Evolutionary conservation across 2,113 vertebrate genomes (phyloP).

Genomic region (Tyto alba): DNA sequence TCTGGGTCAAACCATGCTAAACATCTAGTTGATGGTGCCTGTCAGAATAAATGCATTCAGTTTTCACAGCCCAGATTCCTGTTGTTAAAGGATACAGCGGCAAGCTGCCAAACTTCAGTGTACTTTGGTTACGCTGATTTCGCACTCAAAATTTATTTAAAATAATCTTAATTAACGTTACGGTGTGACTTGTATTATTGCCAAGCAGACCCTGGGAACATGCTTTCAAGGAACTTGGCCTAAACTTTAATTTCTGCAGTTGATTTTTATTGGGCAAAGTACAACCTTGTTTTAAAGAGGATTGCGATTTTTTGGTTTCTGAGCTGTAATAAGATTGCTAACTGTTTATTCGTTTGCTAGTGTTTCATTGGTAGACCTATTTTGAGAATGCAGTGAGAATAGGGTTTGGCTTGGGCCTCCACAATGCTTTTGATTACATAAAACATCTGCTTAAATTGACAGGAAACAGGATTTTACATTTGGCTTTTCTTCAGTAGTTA

Average conservation of each 20-base stretch:
- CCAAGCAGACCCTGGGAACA: not conserved
- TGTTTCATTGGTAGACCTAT: not conserved
- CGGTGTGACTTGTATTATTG: not conserved
- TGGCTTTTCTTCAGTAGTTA: conserved; percentile 64
- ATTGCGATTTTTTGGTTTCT: not conserved
- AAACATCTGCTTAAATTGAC: conserved; percentile 69
- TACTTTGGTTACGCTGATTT: not conserved
- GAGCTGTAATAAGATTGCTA: not conserved
- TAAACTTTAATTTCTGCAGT: not conserved
- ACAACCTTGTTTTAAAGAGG: not conserved
- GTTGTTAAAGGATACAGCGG: not conserved
- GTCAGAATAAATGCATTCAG: not conserved
- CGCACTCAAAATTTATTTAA: not conserved
- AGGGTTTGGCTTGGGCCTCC: conserved; percentile 6
- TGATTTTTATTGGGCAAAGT: not conserved
- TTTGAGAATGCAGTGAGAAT: conserved; percentile 22
- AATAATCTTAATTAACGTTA: not conserved
- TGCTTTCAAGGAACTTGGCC: not conserved
- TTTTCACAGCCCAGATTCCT: not conserved
- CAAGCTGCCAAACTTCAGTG: not conserved
- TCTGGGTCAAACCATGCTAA: not conserved
- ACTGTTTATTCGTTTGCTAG: not conserved
- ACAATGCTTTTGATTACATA: conserved; percentile 61
- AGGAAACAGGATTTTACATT: conserved; percentile 66
- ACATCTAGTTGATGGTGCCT: not conserved